A percentile compares a stretch with the other conserved stretches of the same genome.
Evolutionary conservation across 2,888 invertebrate genomes (phyloP).

Genomic region (Phorcus lineatus): DNA sequence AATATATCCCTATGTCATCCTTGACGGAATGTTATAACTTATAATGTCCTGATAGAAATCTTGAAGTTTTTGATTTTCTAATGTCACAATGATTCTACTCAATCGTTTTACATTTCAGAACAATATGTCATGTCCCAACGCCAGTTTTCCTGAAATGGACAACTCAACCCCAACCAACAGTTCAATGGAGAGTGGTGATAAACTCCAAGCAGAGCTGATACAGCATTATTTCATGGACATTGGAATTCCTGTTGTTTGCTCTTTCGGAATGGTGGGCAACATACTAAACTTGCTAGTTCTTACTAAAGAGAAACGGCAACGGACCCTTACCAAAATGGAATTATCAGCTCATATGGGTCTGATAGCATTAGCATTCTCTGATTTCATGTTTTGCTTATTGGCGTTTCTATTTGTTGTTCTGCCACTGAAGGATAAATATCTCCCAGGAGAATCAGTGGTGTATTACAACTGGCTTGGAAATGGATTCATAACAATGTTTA

Average conservation of each 20-base stretch:
- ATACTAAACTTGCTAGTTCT: slow-evolving; percentile 68
- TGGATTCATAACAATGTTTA: slow-evolving; percentile 70
- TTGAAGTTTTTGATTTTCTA: too few species aligned
- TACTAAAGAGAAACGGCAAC: slow-evolving; percentile 65
- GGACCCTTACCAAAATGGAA: slow-evolving; percentile 70
- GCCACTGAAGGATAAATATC: slow-evolving; percentile 45
- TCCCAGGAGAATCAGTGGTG: slow-evolving; percentile 46
- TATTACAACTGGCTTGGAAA: slow-evolving; percentile 63
- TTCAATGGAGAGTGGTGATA: slow-evolving; percentile 30
- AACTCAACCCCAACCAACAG: background rate
- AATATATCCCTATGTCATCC: too few species aligned
- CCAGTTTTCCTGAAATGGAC: background rate
- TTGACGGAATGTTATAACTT: too few species aligned
- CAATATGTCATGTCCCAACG: slow-evolving; percentile 21
- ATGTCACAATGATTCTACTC: background rate
- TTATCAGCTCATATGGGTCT: slow-evolving; percentile 71
- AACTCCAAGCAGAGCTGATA: slow-evolving; percentile 44
- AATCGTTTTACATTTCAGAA: background rate
- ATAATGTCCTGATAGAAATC: too few species aligned
- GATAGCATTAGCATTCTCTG: slow-evolving; percentile 71
- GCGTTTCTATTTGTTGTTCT: slow-evolving; percentile 67
- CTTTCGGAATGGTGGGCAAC: slow-evolving; percentile 70
- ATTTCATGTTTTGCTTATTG: slow-evolving; percentile 70
- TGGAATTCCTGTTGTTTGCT: slow-evolving; percentile 66
- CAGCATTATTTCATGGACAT: slow-evolving; percentile 59